Evolutionary conservation across 1,140 invertebrate genomes (phyloP), one percentile per base, ranked within the genome.

Genomic region (Drosophila subpulchrella): DNA sequence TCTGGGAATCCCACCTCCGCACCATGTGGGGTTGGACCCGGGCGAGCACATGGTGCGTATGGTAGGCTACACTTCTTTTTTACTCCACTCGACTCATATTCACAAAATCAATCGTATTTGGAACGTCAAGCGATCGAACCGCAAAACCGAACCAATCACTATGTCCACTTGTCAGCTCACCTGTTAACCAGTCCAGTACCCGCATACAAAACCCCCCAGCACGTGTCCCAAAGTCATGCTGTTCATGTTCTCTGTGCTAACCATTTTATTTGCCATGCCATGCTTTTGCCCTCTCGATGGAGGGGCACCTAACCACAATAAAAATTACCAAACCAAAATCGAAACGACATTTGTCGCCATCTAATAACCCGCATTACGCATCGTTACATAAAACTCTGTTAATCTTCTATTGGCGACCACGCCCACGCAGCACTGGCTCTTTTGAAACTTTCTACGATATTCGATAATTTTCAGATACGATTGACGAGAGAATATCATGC

Each of bases 1-100:
- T 60, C 93, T 98, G 27, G 97, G 97, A 93, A 96, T 96, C 71
- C 95, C 95, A 27, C 94, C 94, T 15, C 94, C 94, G 15, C 94
- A 94, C 86, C 95, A 95, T 82, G 94, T 94, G 47, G 94, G 93
- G 50, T 91, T 94, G 57, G 93, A 94, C 75, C 94, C 94, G 41
- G 93, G 94, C 38, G 94, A 94, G 75, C 92, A 94, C 62, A 94
- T 94, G 83, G 94, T 94, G 63, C 93, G 94, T 94, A 90, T 83
- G 53, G 81, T 51, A 74, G 78, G 58, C 68, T 42, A 75, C 70
- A 72, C 48, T 96, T 97, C 93, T 96, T 94, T 77, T 58, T 65
- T 78, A 74, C 51, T 81, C 62, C 61, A 75, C 65, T 78, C 81
- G 66, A 90, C 66, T 90, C 86, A 90, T 90, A 90, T 90, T 90